These are phyloP conservation scores for Cybosia mesomella DNA, from an alignment of 2,888 invertebrate species.

Conservation along the genomic window DNA sequence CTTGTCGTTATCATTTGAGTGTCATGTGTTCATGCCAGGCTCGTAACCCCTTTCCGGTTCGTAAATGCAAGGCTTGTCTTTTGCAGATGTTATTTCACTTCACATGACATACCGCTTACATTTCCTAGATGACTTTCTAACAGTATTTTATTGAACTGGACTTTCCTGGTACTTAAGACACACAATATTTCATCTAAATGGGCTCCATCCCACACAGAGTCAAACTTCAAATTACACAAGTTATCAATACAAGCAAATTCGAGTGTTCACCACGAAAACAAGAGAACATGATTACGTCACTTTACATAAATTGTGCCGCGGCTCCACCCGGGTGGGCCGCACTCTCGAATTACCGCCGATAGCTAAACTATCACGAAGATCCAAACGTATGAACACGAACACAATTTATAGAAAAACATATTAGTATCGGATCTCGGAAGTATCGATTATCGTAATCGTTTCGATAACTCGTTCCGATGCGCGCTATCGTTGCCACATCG, in stretches of 20 bases:
- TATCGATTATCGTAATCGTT: constrained; percentile 46
- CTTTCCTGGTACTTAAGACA: background rate
- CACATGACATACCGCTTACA: background rate
- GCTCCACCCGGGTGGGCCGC: constrained; percentile 44
- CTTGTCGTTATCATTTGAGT: no score
- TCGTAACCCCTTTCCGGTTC: no score
- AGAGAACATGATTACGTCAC: constrained; percentile 33
- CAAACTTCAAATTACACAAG: constrained; percentile 15
- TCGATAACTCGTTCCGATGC: constrained; percentile 30
- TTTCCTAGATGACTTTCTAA: background rate
- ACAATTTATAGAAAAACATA: constrained; percentile 40
- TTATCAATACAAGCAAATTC: constrained; percentile 21
- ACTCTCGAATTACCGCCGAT: constrained; percentile 48
- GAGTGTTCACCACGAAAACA: constrained; percentile 12
- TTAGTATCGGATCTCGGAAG: constrained; percentile 53
- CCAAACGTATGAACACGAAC: constrained; percentile 34
- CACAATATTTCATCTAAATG: constrained; percentile 9
- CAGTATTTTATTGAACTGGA: background rate
- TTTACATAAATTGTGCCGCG: constrained; percentile 45
- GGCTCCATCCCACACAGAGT: constrained; percentile 17
- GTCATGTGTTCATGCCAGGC: no score
- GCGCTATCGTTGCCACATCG: constrained; percentile 28
- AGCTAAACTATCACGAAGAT: constrained; percentile 24
- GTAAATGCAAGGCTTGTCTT: background rate
- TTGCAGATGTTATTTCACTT: background rate